phyloP scores from a whole-genome alignment of 1,140 invertebrate species.

The Rhynchophorus ferrugineus region DNA sequence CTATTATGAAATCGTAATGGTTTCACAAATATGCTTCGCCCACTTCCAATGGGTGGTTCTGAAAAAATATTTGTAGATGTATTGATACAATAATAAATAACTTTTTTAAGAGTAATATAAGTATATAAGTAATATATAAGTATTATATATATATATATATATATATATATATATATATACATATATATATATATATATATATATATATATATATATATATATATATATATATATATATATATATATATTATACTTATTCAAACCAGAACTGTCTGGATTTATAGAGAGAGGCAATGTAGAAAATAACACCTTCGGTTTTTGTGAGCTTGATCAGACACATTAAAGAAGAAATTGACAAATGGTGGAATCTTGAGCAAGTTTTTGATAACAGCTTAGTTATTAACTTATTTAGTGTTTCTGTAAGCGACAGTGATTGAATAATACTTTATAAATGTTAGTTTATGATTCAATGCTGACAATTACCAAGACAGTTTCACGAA shows the following conservation, averaged over 20 bases:
- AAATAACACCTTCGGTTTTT: too few relatives aligned
- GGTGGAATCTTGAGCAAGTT: too few relatives aligned
- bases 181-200: conserved; percentile 7
- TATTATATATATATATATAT: conserved; percentile 9
- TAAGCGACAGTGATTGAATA: too few relatives aligned
- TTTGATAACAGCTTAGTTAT: neutral
- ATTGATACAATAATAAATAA: conserved; percentile 2
- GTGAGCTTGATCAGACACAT: too few relatives aligned
- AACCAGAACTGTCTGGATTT: too few relatives aligned
- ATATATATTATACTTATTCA: neutral
- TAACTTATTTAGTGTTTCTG: too few relatives aligned
- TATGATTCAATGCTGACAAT: too few relatives aligned
- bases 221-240: conserved; percentile 5
- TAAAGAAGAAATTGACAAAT: too few relatives aligned
- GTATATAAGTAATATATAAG: conserved; percentile 4
- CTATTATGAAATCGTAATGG: conserved; percentile 2
- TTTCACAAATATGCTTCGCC: conserved; percentile 18
- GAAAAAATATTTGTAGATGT: neutral
- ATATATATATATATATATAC: conserved; percentile 8
- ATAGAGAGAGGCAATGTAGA: too few relatives aligned
- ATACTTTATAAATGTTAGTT: too few relatives aligned
- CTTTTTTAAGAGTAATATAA: neutral
- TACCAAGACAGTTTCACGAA: too few relatives aligned
- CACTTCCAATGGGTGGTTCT: neutral
- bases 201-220: conserved; percentile 6